Conservation (phyloP, 2,888 invertebrate genomes). For the Tethea ocularis region DNA sequence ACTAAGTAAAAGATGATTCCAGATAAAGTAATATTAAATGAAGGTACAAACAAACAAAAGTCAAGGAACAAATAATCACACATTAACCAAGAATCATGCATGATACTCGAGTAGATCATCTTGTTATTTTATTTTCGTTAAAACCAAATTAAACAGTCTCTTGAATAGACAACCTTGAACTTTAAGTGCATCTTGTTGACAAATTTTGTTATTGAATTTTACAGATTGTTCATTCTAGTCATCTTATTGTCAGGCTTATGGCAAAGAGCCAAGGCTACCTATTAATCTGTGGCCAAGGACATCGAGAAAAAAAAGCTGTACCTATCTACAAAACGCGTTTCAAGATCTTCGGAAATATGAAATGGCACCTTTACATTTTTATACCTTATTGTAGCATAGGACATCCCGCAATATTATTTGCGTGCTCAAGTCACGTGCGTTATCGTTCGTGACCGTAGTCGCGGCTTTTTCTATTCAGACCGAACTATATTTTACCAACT, state of each 20-base stretch:
- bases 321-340: not conserved
- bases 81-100: too few species aligned
- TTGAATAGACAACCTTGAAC: not conserved
- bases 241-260: not conserved
- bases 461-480: slow-evolving; percentile 27
- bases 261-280: not conserved
- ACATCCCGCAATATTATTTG: slow-evolving; percentile 34
- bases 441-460: slow-evolving; percentile 38
- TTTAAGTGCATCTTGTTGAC: not conserved
- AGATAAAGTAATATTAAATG: not conserved
- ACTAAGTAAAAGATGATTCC: not conserved
- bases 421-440: slow-evolving; percentile 47
- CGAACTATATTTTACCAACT: slow-evolving; percentile 27
- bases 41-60: too few species aligned
- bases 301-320: not conserved
- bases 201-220: not conserved
- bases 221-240: not conserved
- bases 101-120: too few species aligned
- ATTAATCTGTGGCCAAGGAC: not conserved
- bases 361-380: not conserved
- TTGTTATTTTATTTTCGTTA: not conserved
- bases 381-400: slow-evolving; percentile 16
- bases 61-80: too few species aligned
- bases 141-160: not conserved
- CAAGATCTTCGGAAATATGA: not conserved